phyloP scores from a whole-genome alignment of 2,797 vertebrate species.

The Triplophysa yarkandensis region DNA sequence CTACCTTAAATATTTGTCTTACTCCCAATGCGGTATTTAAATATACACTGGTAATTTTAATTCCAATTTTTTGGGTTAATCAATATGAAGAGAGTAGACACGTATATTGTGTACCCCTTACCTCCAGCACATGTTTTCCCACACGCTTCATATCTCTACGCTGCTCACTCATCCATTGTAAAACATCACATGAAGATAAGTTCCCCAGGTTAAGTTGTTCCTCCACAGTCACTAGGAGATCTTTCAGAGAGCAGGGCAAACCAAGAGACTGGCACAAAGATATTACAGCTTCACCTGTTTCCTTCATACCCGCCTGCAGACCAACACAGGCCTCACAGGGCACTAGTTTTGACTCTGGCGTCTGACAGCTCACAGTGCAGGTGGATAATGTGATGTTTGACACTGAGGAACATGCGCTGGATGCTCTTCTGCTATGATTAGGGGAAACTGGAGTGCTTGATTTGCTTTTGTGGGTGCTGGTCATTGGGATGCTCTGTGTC shows the following conservation, averaged over 20 bases:
- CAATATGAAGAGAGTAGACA: too few relatives aligned
- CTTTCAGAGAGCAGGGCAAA: constrained; percentile 85
- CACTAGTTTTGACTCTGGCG: constrained; percentile 64
- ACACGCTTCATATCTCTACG: constrained; percentile 82
- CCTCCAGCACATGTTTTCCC: constrained; percentile 77
- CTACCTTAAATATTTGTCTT: too few relatives aligned
- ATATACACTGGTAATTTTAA: too few relatives aligned
- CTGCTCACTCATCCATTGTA: constrained; percentile 85
- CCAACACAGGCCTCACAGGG: constrained; percentile 80
- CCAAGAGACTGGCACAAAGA: constrained; percentile 83
- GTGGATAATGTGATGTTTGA: constrained; percentile 1
- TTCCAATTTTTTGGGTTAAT: too few relatives aligned
- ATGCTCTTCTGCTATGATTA: not conserved
- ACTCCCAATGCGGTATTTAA: too few relatives aligned
- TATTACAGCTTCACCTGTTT: constrained; percentile 77
- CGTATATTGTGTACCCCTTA: too few relatives aligned
- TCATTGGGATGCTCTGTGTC: not conserved
- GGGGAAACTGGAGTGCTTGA: not conserved
- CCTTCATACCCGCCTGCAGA: constrained; percentile 75
- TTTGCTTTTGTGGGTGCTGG: not conserved
- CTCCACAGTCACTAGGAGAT: constrained; percentile 73
- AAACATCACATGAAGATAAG: constrained; percentile 78
- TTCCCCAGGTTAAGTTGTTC: constrained; percentile 69
- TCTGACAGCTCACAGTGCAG: constrained; percentile 74
- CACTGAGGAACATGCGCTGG: constrained; percentile 24